These are phyloP conservation scores for Dysidea cf. avara DNA, from an alignment of 37 sponge, comb jelly and placozoan genomes.

Conservation along the genomic window DNA sequence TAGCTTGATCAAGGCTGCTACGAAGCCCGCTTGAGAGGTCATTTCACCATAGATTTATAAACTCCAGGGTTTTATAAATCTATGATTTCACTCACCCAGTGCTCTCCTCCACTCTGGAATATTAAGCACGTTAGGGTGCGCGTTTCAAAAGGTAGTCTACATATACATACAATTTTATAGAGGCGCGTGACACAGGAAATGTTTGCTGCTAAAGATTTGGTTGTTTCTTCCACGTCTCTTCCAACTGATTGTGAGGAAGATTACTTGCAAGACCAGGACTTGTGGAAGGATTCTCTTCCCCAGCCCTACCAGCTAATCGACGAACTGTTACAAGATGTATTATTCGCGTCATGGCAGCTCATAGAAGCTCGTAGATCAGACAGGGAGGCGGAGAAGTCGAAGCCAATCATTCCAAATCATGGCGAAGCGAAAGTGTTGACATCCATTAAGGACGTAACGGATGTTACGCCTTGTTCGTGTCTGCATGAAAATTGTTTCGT, in stretches of 20 bases:
- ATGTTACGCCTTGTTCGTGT: not conserved
- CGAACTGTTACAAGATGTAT: conserved; percentile 46
- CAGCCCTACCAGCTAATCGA: conserved; percentile 68
- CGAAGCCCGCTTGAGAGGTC: not conserved
- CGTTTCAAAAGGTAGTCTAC: no score
- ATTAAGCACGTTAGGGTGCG: no score
- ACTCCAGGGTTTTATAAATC: not conserved
- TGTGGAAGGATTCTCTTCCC: conserved; percentile 61
- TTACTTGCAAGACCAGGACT: conserved; percentile 62
- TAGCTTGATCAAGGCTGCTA: conserved; percentile 31
- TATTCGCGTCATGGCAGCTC: conserved; percentile 29
- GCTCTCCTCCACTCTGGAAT: no score
- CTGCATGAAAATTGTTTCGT: no score
- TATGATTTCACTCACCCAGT: not conserved
- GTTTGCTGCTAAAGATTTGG: no score
- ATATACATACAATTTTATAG: no score
- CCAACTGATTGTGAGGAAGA: conserved; percentile 14
- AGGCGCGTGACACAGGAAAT: no score
- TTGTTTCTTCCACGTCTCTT: no score
- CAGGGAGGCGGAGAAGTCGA: conserved; percentile 24
- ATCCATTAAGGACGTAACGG: not conserved
- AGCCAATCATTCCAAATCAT: conserved; percentile 2
- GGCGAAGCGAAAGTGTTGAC: not conserved
- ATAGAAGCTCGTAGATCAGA: conserved; percentile 7
- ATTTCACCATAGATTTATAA: not conserved